phyloP scores from a whole-genome alignment of 2,113 vertebrate genomes.

The Lagopus muta region DNA sequence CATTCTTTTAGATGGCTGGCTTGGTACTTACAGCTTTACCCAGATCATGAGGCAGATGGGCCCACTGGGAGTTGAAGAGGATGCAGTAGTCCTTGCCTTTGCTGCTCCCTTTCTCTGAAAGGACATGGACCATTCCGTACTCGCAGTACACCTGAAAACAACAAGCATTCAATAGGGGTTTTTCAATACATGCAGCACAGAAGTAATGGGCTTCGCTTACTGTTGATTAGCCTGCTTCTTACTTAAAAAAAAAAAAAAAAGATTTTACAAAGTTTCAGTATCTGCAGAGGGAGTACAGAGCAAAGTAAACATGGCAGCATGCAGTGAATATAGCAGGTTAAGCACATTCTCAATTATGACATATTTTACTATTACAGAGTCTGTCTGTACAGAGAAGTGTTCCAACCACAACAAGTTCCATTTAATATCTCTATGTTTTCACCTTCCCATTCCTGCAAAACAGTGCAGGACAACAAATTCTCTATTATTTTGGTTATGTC shows the following conservation, averaged over 20 bases:
- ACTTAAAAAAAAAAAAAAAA: not conserved
- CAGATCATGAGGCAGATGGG: conserved; percentile 91
- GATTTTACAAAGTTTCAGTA: not conserved
- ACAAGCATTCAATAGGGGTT: not conserved
- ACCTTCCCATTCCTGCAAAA: no score
- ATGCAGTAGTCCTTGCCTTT: conserved; percentile 95
- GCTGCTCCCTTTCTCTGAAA: conserved; percentile 77
- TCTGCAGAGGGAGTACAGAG: not conserved
- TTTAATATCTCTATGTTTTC: no score
- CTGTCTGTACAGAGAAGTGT: no score
- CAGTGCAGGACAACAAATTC: no score
- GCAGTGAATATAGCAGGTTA: no score
- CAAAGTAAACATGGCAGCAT: no score
- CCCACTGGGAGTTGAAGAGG: conserved; percentile 95
- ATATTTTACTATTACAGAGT: no score
- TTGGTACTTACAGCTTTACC: conserved; percentile 88
- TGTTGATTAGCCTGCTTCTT: not conserved
- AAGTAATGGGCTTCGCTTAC: not conserved
- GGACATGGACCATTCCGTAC: conserved; percentile 93
- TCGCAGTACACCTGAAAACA: conserved; percentile 84
- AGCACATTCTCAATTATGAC: not conserved
- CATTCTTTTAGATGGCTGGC: not conserved
- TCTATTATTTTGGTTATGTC: no score
- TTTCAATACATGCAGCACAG: not conserved
- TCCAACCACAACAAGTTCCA: no score